Conservation (phyloP, 2,797 vertebrate species). For the Pyrocephalus nanus region DNA sequence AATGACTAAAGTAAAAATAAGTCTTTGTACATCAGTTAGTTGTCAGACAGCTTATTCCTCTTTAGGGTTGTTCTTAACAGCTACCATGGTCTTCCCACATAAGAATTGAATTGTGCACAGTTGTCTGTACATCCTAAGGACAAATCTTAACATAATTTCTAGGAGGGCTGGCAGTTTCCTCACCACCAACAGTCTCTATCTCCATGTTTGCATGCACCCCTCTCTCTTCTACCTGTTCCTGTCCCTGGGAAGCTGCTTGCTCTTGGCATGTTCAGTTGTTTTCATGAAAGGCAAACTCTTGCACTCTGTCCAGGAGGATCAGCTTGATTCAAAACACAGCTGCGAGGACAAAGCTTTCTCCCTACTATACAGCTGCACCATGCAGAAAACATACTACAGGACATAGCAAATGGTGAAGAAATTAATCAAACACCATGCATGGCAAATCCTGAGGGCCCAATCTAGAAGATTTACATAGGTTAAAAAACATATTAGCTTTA, state of each 20-base stretch:
- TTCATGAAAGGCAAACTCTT: neutral
- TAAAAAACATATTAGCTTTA: neutral
- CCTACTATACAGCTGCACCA: neutral
- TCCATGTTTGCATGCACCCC: neutral
- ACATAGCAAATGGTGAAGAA: fast-evolving
- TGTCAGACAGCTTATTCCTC: neutral
- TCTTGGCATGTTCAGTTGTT: neutral
- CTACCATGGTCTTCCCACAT: neutral
- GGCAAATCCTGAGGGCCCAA: neutral
- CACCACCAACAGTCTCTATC: neutral
- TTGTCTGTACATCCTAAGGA: neutral
- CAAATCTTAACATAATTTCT: neutral
- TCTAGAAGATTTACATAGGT: neutral
- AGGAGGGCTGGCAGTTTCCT: neutral
- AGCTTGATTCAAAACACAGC: neutral
- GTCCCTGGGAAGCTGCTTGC: neutral
- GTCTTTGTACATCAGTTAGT: neutral
- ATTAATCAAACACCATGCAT: neutral
- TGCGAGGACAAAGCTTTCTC: neutral
- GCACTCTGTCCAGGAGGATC: neutral
- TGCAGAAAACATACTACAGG: neutral
- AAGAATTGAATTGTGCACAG: neutral
- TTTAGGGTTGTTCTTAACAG: neutral
- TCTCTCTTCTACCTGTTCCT: neutral
- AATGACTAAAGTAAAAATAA: neutral